These are phyloP conservation scores for Nesometra sesokonis DNA, from an alignment of 35 echinoderm and acorn worm genomes.

Conservation along the genomic window DNA sequence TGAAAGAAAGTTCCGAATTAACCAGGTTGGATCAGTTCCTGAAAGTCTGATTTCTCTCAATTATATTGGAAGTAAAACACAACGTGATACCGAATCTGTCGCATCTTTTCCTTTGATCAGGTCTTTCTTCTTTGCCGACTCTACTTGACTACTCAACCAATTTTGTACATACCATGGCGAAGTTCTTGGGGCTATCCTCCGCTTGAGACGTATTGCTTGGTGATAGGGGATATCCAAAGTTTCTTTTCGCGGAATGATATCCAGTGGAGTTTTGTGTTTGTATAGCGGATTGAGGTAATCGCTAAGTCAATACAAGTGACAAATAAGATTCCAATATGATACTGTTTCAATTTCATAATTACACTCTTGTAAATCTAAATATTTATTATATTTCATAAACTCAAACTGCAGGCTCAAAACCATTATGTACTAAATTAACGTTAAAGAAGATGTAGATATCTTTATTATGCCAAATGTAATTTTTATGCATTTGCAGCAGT, in stretches of 20 bases:
- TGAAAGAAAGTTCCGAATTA: background rate
- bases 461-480: too few species aligned
- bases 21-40: background rate
- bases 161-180: background rate
- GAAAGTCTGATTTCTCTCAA: background rate
- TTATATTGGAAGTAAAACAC: background rate
- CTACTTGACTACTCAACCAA: background rate
- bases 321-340: background rate
- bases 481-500: too few species aligned
- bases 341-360: background rate
- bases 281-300: background rate
- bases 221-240: background rate
- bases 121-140: background rate
- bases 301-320: background rate
- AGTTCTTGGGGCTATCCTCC: background rate
- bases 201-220: background rate
- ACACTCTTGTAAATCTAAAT: background rate
- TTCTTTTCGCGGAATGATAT: background rate
- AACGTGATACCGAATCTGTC: background rate
- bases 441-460: too few species aligned
- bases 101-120: background rate
- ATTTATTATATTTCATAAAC: too few species aligned
- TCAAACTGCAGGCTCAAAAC: too few species aligned
- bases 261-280: background rate
- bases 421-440: too few species aligned